Evolutionary conservation across 2,797 vertebrate genomes (phyloP), one percentile per base, ranked within the genome.

Genomic region (Sarcoramphus papa): DNA sequence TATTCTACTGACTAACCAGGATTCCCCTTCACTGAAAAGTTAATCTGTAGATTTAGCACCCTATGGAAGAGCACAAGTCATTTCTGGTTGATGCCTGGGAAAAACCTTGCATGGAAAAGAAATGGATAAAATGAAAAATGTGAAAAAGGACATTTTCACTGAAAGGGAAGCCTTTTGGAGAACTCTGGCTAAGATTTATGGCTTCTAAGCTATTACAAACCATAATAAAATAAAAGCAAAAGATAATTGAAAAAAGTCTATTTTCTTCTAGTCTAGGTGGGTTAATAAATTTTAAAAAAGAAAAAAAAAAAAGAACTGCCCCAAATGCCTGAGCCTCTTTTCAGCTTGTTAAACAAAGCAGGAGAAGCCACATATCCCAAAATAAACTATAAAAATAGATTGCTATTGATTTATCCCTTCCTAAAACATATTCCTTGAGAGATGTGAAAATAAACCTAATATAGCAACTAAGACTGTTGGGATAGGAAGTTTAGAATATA

Each of bases 321-420:
- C 82, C 93, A 92, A 95, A 94, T 95, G 88, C 85, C 90, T 91
- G 79, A 91, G 70, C 33, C 65, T 96, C 80, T 94, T 85, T 95
- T 96, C 65, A 94, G 92, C 88, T 95, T 97, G 63, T 97, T 95
- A 95, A 97, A 98, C 92, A 97, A 97, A 97, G 95, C 67, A 97
- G 92, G 73, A 96, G 93, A 97, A 96, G 89, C 70, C 81, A 95
- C 85, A 95, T 47, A 76, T 95, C 93, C 93, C 95, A 97, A 98
- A 98, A 97, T 96, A 98, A 97, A 95, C 96, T 90, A 97, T 96
- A 97, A 98, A 98, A 97, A 98, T 97, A 98, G 96, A 98, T 97
- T 93, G 88, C 69, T 98, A 98, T 97, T 97, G 98, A 98, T 97
- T 97, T 96, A 93, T 91, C 74, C 83, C 85, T 93, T 97, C 95